These are phyloP conservation scores for Metridium senile DNA, from an alignment of 92 coral and sea anemone genomes.

Conservation along the genomic window DNA sequence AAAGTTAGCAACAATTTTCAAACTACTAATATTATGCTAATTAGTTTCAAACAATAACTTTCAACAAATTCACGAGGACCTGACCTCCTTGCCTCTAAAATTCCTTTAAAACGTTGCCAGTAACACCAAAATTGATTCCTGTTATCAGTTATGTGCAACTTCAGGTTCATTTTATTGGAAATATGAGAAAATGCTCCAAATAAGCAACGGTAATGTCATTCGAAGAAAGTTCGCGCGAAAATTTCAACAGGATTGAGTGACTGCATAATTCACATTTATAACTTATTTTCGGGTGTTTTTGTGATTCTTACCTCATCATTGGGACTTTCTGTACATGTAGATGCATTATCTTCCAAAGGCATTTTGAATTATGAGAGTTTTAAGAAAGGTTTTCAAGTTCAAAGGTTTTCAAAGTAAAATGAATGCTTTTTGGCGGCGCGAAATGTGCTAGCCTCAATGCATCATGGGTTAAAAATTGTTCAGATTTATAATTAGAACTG, in stretches of 20 bases:
- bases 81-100: not conserved
- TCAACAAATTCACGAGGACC: slow-evolving; percentile 11
- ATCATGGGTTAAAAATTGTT: slow-evolving; percentile 36
- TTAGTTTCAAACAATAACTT: slow-evolving; percentile 9
- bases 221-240: slow-evolving; percentile 25
- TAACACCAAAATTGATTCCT: no score
- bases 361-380: slow-evolving; percentile 38
- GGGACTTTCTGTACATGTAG: slow-evolving; percentile 85
- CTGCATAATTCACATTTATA: not conserved
- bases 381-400: slow-evolving; percentile 10
- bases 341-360: slow-evolving; percentile 73
- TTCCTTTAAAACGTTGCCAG: no score
- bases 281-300: not conserved
- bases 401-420: slow-evolving; percentile 44
- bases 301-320: slow-evolving; percentile 67
- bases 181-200: not conserved
- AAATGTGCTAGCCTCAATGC: slow-evolving; percentile 19
- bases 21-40: slow-evolving; percentile 16
- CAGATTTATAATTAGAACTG: slow-evolving; percentile 6
- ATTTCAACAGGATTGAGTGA: slow-evolving; percentile 9
- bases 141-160: no score
- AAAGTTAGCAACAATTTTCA: not conserved
- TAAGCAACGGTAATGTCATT: not conserved
- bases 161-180: not conserved
- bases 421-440: slow-evolving; percentile 50